Conservation (phyloP, 2,113 vertebrate genomes). For the Dendrocopos noguchii region DNA sequence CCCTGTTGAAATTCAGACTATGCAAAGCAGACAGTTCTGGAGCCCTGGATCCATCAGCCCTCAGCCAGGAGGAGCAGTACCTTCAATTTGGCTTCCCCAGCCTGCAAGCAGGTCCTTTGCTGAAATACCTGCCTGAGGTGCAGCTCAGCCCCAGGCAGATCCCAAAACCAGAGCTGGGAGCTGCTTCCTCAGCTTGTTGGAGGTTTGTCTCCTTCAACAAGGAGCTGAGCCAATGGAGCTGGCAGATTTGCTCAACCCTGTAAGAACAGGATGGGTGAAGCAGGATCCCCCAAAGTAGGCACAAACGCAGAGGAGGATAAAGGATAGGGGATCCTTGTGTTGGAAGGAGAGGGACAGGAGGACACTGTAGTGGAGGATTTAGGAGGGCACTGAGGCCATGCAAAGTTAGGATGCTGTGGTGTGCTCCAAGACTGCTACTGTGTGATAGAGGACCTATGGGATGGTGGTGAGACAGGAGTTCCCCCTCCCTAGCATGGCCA, state of each 20-base stretch:
- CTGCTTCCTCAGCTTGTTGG: background rate
- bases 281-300: background rate
- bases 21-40: background rate
- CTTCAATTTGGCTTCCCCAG: background rate
- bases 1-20: background rate
- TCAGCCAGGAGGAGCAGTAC: fast-evolving
- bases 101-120: fast-evolving
- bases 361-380: background rate
- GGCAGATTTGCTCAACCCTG: fast-evolving
- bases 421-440: background rate
- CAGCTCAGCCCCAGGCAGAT: background rate
- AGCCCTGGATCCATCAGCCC: background rate
- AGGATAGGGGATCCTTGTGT: background rate
- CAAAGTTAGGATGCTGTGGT: background rate
- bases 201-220: background rate
- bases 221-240: background rate
- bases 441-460: background rate
- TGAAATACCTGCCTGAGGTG: background rate
- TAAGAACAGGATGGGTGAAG: background rate
- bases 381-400: background rate
- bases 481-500: background rate
- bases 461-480: background rate
- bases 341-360: background rate
- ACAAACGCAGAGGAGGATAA: background rate
- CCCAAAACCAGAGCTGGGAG: background rate